These are phyloP conservation scores for Coenonympha glycerion DNA, from an alignment of 2,888 invertebrate species.

Conservation along the genomic window DNA sequence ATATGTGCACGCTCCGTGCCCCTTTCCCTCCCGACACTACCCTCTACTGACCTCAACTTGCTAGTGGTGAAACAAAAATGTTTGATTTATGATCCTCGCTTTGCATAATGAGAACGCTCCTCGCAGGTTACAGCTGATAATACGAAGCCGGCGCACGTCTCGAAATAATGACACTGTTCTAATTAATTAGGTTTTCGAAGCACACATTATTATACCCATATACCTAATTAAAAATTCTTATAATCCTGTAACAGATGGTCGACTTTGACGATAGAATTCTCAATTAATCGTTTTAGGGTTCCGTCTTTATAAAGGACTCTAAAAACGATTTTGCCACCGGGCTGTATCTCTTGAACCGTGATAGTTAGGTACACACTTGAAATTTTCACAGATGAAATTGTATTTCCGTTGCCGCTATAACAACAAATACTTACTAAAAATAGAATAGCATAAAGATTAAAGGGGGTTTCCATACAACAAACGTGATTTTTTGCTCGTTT, in stretches of 20 bases:
- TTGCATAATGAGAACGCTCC: conserved; percentile 1
- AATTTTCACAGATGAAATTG: too few relatives aligned
- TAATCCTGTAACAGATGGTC: background rate
- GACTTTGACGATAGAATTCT: too few relatives aligned
- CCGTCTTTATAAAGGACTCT: too few relatives aligned
- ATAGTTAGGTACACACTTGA: too few relatives aligned
- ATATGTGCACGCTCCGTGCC: conserved; percentile 39
- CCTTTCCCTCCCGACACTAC: background rate
- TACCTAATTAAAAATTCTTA: background rate
- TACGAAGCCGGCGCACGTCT: background rate
- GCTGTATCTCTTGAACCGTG: too few relatives aligned
- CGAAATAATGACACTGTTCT: background rate
- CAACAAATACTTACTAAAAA: too few relatives aligned
- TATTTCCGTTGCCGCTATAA: too few relatives aligned
- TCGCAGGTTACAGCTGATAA: background rate
- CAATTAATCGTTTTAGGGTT: too few relatives aligned
- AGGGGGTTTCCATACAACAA: too few relatives aligned
- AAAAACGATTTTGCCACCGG: too few relatives aligned
- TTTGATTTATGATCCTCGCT: conserved; percentile 19
- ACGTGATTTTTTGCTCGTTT: too few relatives aligned
- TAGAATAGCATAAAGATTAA: too few relatives aligned
- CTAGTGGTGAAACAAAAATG: conserved; percentile 24
- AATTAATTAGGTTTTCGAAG: background rate
- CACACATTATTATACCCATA: background rate
- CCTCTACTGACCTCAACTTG: conserved; percentile 23